These are phyloP conservation scores for Epiblema foenella DNA, from an alignment of 2,888 invertebrate genomes.

Conservation along the genomic window DNA sequence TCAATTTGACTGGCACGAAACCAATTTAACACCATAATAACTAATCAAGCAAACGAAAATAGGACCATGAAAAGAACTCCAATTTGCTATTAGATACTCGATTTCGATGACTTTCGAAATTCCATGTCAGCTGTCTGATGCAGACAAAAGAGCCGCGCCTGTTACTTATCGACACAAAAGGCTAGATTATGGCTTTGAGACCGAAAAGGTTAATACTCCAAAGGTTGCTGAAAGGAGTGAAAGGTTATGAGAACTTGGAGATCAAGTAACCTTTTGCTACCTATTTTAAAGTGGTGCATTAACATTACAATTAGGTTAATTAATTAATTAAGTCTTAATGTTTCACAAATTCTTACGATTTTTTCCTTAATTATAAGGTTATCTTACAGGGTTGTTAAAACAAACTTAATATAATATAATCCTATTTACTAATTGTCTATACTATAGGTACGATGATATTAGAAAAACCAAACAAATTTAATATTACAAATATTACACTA, in stretches of 20 bases:
- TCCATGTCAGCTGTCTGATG: slow-evolving; percentile 27
- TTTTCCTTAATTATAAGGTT: too few species aligned
- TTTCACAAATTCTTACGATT: too few species aligned
- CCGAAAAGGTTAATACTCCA: slow-evolving; percentile 40
- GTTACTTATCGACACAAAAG: slow-evolving; percentile 36
- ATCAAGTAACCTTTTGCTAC: not conserved
- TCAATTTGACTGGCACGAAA: not conserved
- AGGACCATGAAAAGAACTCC: slow-evolving; percentile 22
- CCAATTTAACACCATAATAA: slow-evolving; percentile 17
- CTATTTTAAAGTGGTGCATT: not conserved
- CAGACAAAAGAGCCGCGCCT: slow-evolving; percentile 34
- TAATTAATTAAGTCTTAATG: too few species aligned
- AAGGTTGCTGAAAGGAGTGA: slow-evolving; percentile 38
- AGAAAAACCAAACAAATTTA: too few species aligned
- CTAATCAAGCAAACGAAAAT: slow-evolving; percentile 26
- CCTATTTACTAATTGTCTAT: too few species aligned
- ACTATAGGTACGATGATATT: too few species aligned
- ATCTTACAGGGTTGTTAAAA: too few species aligned
- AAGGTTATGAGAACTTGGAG: slow-evolving; percentile 33
- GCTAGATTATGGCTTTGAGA: slow-evolving; percentile 29
- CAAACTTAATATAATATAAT: too few species aligned
- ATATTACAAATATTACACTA: too few species aligned
- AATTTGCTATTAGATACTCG: slow-evolving; percentile 35
- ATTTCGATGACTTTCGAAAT: slow-evolving; percentile 41
- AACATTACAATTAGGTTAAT: not conserved